Conservation (phyloP, 2,888 invertebrate genomes). For the Apomyelois bistriatella region DNA sequence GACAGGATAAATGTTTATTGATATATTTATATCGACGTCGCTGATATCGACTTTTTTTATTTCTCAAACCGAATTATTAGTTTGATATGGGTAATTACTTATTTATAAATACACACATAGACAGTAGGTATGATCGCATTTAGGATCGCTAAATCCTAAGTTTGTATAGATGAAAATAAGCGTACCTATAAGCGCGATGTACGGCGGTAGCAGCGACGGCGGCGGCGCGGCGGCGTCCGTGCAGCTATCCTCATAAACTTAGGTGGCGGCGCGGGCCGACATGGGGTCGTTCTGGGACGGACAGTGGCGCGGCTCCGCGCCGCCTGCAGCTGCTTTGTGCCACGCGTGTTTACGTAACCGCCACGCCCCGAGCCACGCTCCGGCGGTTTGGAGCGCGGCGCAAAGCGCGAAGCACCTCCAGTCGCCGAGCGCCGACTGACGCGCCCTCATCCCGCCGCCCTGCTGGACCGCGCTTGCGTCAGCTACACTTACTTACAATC, state of each 20-base stretch:
- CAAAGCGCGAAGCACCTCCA: slow-evolving; percentile 71
- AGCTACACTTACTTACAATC: slow-evolving; percentile 44
- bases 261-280: slow-evolving; percentile 68
- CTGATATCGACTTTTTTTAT: too few species aligned
- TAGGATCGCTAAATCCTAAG: not conserved
- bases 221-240: slow-evolving; percentile 60
- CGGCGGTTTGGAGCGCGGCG: slow-evolving; percentile 76
- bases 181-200: slow-evolving; percentile 72
- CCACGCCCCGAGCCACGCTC: slow-evolving; percentile 79
- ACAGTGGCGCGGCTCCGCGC: slow-evolving; percentile 68
- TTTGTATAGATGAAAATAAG: not conserved
- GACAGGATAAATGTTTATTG: too few species aligned
- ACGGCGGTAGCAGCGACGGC: slow-evolving; percentile 65
- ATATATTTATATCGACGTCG: too few species aligned
- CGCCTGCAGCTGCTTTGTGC: slow-evolving; percentile 54
- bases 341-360: slow-evolving; percentile 80
- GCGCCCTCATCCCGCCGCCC: slow-evolving; percentile 50
- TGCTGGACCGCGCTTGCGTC: slow-evolving; percentile 59
- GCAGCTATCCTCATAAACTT: slow-evolving; percentile 63
- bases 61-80: too few species aligned
- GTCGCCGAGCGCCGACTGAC: slow-evolving; percentile 76
- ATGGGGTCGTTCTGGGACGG: slow-evolving; percentile 73
- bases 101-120: too few species aligned
- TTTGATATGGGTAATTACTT: too few species aligned
- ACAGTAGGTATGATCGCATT: too few species aligned